These are phyloP conservation scores for Oreonectes daqikongensis DNA, from an alignment of 2,797 vertebrate species.

Conservation along the genomic window DNA sequence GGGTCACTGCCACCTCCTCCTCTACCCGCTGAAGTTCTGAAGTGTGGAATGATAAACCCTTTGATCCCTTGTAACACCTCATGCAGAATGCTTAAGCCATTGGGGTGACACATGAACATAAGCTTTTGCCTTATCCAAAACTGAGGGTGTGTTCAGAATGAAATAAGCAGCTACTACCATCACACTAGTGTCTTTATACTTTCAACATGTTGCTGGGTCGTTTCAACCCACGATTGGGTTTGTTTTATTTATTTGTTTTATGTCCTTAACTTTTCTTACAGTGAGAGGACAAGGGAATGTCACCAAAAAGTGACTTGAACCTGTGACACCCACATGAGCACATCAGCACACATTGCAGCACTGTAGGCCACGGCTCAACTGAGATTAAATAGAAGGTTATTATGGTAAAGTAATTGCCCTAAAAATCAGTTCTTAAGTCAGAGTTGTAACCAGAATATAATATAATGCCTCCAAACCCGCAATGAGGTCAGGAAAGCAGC, in stretches of 20 bases:
- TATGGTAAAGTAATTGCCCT: neutral
- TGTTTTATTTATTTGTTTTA: no score
- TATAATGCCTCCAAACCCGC: neutral
- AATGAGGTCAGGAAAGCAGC: neutral
- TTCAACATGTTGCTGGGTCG: no score
- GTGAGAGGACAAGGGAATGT: neutral
- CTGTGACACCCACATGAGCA: no score
- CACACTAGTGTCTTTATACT: no score
- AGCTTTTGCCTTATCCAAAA: conserved; percentile 14
- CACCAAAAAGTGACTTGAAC: neutral
- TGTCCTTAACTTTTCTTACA: no score
- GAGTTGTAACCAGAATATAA: neutral
- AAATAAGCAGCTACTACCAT: no score
- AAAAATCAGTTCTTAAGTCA: neutral
- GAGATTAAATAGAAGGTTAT: neutral
- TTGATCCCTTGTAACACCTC: conserved; percentile 19
- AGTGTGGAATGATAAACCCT: neutral
- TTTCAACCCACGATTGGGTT: no score
- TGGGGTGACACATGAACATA: neutral
- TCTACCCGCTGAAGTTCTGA: neutral
- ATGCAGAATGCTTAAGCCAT: conserved; percentile 12
- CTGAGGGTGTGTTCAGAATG: neutral
- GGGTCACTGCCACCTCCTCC: neutral
- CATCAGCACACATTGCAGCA: no score
- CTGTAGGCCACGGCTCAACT: neutral